phyloP scores from a whole-genome alignment of 2,888 invertebrate species.

The Euspilapteryx auroguttella region DNA sequence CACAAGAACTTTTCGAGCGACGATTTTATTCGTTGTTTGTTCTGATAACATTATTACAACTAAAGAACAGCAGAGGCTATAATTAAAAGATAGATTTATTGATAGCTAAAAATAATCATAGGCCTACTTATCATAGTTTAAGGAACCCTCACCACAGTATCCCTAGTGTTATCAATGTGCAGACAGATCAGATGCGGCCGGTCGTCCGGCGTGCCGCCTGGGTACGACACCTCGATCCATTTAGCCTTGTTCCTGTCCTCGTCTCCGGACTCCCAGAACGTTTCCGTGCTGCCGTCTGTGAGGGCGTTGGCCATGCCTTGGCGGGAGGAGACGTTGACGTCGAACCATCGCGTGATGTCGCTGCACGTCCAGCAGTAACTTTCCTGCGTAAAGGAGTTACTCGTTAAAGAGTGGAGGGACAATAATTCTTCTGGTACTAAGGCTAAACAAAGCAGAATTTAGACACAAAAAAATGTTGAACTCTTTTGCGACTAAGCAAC shows the following conservation, averaged over 20 bases:
- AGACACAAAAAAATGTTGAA: too few species aligned
- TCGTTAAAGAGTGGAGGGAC: too few species aligned
- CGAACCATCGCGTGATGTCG: conserved; percentile 75
- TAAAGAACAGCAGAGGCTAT: too few species aligned
- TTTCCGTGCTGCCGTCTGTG: conserved; percentile 93
- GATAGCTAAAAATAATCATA: too few species aligned
- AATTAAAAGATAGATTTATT: too few species aligned
- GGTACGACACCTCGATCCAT: conserved; percentile 65
- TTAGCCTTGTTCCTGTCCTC: conserved; percentile 94
- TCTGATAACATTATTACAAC: too few species aligned
- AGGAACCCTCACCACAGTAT: conserved; percentile 81
- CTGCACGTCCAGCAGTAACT: conserved; percentile 67
- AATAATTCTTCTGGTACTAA: too few species aligned
- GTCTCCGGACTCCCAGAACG: conserved; percentile 99
- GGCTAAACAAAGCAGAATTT: too few species aligned
- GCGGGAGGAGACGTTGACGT: conserved; percentile 88
- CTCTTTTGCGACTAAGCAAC: too few species aligned
- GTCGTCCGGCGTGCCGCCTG: conserved; percentile 40
- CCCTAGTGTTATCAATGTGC: conserved; percentile 93
- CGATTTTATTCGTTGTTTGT: too few species aligned
- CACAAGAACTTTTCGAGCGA: too few species aligned
- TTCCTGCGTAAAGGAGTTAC: conserved; percentile 18
- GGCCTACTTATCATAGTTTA: too few species aligned
- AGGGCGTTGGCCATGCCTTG: conserved; percentile 93
- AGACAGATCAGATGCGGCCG: conserved; percentile 78